phyloP scores from a whole-genome alignment of 1,140 invertebrate genomes.

The Megathymus violae region DNA sequence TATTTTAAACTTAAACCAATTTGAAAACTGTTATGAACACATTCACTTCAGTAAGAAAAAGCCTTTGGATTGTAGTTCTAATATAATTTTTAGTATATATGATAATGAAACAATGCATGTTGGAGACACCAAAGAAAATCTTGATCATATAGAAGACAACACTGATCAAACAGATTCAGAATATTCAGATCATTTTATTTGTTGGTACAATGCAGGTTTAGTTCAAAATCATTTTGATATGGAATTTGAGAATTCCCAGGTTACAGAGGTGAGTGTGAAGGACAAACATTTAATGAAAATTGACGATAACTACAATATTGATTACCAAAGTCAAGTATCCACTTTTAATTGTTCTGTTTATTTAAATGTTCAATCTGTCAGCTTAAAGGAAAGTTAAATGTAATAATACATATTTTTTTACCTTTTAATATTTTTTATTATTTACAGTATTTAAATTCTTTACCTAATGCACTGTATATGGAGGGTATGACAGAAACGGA shows the following conservation, averaged over 20 bases:
- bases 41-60: constrained; percentile 56
- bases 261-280: too few species aligned
- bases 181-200: background rate
- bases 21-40: constrained; percentile 53
- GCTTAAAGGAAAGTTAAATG: too few species aligned
- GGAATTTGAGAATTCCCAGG: background rate
- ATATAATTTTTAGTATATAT: constrained; percentile 56
- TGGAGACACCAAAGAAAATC: constrained; percentile 2
- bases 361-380: too few species aligned
- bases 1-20: constrained; percentile 44
- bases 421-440: background rate
- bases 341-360: too few species aligned
- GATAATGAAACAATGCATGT: constrained; percentile 36
- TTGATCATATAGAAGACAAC: constrained; percentile 15
- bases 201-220: constrained; percentile 5
- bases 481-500: background rate
- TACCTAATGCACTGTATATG: background rate
- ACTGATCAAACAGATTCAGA: constrained; percentile 19
- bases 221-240: constrained; percentile 2
- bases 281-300: background rate
- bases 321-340: too few species aligned
- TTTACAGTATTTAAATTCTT: background rate
- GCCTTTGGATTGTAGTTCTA: constrained; percentile 35
- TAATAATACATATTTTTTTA: too few species aligned
- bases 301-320: too few species aligned